Conservation (phyloP, 2,797 vertebrate genomes). For the Betta splendens region DNA sequence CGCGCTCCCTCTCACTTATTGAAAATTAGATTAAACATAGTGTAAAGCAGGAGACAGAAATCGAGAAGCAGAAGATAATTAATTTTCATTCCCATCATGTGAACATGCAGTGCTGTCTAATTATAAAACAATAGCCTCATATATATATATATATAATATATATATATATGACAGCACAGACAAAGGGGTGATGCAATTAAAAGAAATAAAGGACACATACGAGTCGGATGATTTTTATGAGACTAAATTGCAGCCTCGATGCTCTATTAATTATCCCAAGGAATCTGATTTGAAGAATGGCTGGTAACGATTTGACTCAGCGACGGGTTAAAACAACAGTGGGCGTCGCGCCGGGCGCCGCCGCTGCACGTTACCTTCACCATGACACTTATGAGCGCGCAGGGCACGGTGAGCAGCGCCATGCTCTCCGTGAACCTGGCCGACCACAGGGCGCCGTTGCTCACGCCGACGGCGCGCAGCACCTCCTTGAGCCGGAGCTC, state of each 20-base stretch:
- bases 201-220: constrained; percentile 37
- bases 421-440: constrained; percentile 69
- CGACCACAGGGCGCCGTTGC: constrained; percentile 67
- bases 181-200: constrained; percentile 44
- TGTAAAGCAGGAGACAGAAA: constrained; percentile 16
- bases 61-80: constrained; percentile 13
- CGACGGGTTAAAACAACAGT: constrained; percentile 39
- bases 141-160: too few species aligned
- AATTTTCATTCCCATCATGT: constrained; percentile 25
- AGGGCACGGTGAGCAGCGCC: constrained; percentile 67
- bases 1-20: not conserved
- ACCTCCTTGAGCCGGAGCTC: constrained; percentile 78
- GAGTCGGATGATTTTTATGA: constrained; percentile 32
- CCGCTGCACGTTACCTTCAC: constrained; percentile 77
- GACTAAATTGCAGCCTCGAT: constrained; percentile 43
- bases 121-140: constrained; percentile 20
- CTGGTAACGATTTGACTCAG: constrained; percentile 40
- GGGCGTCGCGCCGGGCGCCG: not conserved
- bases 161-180: not conserved
- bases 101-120: constrained; percentile 22
- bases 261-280: constrained; percentile 45
- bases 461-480: constrained; percentile 63
- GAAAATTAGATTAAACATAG: constrained; percentile 29
- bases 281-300: constrained; percentile 53
- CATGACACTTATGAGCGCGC: constrained; percentile 75